phyloP scores from a whole-genome alignment of 1,140 invertebrate species.

The Brevipalpus yothersi region DNA sequence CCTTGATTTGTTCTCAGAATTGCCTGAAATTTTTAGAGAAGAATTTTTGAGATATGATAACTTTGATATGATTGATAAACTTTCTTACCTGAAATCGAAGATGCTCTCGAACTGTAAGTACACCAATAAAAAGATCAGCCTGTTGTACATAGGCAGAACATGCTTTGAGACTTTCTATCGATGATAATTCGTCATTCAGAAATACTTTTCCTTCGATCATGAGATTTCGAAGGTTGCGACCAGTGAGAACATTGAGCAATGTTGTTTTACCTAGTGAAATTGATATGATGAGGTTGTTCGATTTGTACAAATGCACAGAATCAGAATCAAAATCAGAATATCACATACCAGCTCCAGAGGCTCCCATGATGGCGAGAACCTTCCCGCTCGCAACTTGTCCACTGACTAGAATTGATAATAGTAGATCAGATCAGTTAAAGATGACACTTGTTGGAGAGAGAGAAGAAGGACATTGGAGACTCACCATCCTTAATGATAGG shows the following conservation, averaged over 20 bases:
- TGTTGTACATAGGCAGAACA: slow-evolving; percentile 85
- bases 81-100: slow-evolving; percentile 56
- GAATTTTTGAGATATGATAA: not conserved
- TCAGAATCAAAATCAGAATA: too few species aligned
- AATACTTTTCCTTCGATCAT: slow-evolving; percentile 36
- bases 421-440: too few species aligned
- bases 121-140: slow-evolving; percentile 75
- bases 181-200: slow-evolving; percentile 18
- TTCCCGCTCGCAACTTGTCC: not conserved
- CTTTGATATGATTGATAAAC: not conserved
- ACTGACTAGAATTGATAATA: slow-evolving; percentile 20
- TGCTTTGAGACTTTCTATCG: slow-evolving; percentile 34
- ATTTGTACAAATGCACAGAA: too few species aligned
- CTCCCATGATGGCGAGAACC: not conserved
- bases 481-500: too few species aligned
- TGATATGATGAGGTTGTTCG: too few species aligned
- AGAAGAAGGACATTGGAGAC: too few species aligned
- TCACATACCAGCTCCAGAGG: slow-evolving; percentile 23
- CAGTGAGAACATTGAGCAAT: slow-evolving; percentile 66
- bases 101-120: slow-evolving; percentile 67
- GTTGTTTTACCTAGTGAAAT: slow-evolving; percentile 44
- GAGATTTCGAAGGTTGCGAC: slow-evolving; percentile 40
- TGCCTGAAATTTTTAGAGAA: not conserved
- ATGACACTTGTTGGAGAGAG: too few species aligned
- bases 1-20: not conserved